phyloP scores from a whole-genome alignment of 2,113 vertebrate species.

The Ailuropoda melanoleuca region DNA sequence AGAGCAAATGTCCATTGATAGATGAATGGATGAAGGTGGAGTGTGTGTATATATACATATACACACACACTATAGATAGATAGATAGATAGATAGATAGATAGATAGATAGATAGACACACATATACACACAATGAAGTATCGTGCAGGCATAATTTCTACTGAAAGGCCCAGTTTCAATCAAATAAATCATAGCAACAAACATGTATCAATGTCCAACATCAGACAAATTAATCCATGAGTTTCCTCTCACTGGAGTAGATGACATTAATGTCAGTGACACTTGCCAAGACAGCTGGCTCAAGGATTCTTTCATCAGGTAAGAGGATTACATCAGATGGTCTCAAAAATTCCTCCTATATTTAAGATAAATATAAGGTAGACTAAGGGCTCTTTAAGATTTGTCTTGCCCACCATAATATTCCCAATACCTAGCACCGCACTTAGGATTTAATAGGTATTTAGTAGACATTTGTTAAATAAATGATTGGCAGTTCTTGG shows the following conservation, averaged over 20 bases:
- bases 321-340: neutral
- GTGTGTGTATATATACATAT: too few species aligned
- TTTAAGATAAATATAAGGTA: neutral
- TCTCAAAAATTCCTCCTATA: neutral
- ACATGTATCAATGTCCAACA: neutral
- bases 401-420: neutral
- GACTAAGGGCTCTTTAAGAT: slow-evolving; percentile 11
- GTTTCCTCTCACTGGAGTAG: neutral
- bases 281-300: neutral
- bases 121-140: neutral
- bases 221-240: neutral
- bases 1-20: neutral
- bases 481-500: neutral
- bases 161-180: neutral
- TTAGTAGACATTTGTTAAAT: slow-evolving; percentile 20
- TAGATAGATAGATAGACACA: too few species aligned
- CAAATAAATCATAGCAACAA: neutral
- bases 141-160: neutral
- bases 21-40: neutral
- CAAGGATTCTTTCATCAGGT: neutral
- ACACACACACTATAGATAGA: too few species aligned
- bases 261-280: neutral
- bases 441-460: neutral
- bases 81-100: too few species aligned
- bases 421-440: neutral